These are phyloP conservation scores for Origma solitaria DNA, from an alignment of 2,113 vertebrate genomes.

Conservation along the genomic window DNA sequence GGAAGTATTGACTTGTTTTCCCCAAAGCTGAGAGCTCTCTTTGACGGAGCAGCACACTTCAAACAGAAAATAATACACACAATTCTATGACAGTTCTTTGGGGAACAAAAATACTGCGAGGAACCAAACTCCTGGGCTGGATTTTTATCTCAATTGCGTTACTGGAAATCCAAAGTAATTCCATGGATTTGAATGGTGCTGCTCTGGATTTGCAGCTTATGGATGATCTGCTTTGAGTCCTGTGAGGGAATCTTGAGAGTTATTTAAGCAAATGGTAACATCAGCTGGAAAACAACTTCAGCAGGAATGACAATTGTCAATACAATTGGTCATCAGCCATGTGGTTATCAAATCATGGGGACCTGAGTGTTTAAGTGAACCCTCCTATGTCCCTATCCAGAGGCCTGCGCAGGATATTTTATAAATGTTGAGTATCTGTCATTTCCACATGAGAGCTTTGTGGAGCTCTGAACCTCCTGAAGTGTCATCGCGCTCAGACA, in stretches of 20 bases:
- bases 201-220: not conserved
- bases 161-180: not conserved
- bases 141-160: not conserved
- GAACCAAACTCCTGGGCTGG: not conserved
- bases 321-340: not conserved
- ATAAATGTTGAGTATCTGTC: not conserved
- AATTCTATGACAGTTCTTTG: not conserved
- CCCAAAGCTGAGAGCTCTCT: not conserved
- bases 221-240: not conserved
- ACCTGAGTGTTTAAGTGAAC: not conserved
- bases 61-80: not conserved
- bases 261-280: not conserved
- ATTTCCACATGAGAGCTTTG: not conserved
- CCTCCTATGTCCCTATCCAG: not conserved
- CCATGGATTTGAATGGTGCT: not conserved
- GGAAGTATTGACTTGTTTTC: not conserved
- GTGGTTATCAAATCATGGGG: not conserved
- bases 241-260: not conserved
- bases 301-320: not conserved
- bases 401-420: not conserved
- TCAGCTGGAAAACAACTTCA: not conserved
- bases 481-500: not conserved
- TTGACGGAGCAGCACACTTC: not conserved
- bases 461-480: not conserved
- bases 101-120: not conserved